A percentile compares a stretch with the other conserved stretches of the same genome.
phyloP scores from a whole-genome alignment of 2,113 vertebrate species.

The Microtus pennsylvanicus region DNA sequence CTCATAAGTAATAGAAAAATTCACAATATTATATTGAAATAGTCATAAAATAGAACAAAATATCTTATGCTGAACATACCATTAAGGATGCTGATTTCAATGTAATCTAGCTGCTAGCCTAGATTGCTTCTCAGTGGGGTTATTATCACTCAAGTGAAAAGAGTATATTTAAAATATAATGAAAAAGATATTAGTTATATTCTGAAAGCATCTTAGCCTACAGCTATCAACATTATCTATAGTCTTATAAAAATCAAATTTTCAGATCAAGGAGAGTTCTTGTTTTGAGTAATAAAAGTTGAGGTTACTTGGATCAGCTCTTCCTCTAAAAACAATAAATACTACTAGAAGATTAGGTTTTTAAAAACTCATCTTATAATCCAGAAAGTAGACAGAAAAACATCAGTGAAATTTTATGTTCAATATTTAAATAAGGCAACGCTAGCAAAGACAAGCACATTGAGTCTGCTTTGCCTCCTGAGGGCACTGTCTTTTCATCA shows the following conservation, averaged over 20 bases:
- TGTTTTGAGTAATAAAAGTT: neutral
- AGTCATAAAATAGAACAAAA: slow-evolving; percentile 69
- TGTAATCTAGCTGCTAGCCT: slow-evolving; percentile 66
- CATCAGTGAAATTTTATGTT: neutral
- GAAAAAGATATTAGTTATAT: slow-evolving; percentile 70
- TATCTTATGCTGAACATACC: slow-evolving; percentile 43
- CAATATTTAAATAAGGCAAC: slow-evolving; percentile 13
- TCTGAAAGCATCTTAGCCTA: slow-evolving; percentile 64
- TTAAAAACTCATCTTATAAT: neutral
- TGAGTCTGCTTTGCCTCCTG: neutral
- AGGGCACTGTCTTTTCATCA: neutral
- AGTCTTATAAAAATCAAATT: slow-evolving; percentile 75
- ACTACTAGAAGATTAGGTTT: neutral
- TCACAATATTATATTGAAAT: slow-evolving; percentile 48
- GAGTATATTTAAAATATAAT: slow-evolving; percentile 67
- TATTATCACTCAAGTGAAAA: slow-evolving; percentile 76
- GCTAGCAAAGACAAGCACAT: neutral
- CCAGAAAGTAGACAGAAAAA: neutral
- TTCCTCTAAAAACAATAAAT: slow-evolving; percentile 15
- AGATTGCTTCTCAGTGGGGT: slow-evolving; percentile 74
- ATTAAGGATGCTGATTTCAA: slow-evolving; percentile 65
- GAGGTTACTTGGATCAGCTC: neutral
- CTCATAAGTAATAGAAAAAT: neutral
- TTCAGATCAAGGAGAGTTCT: slow-evolving; percentile 48
- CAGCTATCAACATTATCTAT: slow-evolving; percentile 71